Percentiles rank a stretch among this genome's conserved stretches.
Conservation (phyloP, 2,888 invertebrate genomes). For the Bunonema sp. region DNA sequence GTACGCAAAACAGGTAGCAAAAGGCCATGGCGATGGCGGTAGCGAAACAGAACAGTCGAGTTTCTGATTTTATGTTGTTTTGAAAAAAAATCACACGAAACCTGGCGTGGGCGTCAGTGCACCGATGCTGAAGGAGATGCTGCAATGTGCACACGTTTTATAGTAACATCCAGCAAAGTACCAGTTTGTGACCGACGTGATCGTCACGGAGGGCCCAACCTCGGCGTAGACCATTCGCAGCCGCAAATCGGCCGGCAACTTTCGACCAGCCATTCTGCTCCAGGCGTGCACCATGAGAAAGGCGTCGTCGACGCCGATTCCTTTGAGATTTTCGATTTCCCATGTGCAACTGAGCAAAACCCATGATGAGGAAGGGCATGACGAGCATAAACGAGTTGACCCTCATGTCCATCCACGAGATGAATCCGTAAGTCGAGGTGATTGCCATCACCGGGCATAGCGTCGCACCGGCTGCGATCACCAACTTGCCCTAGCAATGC, state of each 20-base stretch:
- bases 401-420: conserved; percentile 19
- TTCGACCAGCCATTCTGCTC: conserved; percentile 16
- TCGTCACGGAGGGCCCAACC: conserved; percentile 40
- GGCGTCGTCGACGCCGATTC: conserved; percentile 28
- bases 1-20: conserved; percentile 24
- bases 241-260: conserved; percentile 3
- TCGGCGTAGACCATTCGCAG: conserved; percentile 31
- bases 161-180: no score
- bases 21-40: conserved; percentile 37
- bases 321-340: background rate
- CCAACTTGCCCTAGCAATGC: no score
- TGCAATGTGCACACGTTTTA: no score
- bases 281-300: conserved; percentile 39
- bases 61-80: conserved; percentile 18
- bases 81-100: conserved; percentile 1
- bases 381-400: conserved; percentile 41
- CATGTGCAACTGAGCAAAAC: conserved; percentile 23
- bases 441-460: conserved; percentile 37
- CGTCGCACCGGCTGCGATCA: conserved; percentile 18
- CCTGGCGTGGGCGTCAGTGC: conserved; percentile 41
- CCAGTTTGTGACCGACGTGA: conserved; percentile 42
- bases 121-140: conserved; percentile 40
- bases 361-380: conserved; percentile 41
- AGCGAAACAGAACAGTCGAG: conserved; percentile 39
- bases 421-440: conserved; percentile 31